A percentile compares a stretch with the other conserved stretches of the same genome.
Evolutionary conservation across 2,888 invertebrate species (phyloP).

Genomic region (Bombylius discolor): DNA sequence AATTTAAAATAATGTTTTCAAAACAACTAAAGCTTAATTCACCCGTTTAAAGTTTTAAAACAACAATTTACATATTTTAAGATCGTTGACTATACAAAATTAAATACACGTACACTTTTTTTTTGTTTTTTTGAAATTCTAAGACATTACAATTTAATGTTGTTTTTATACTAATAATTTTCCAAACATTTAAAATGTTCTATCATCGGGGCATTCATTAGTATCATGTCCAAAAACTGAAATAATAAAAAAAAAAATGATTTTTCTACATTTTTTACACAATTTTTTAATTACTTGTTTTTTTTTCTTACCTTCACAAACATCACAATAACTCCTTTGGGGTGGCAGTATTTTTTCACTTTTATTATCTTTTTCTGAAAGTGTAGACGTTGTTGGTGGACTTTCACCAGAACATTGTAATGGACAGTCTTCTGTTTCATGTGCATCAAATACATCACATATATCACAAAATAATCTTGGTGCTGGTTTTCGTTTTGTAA

Average conservation of each 20-base stretch:
- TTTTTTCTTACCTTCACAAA: conserved; percentile 63
- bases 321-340: conserved; percentile 76
- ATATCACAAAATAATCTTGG: conserved; percentile 93
- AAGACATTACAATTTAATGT: no score
- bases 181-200: conserved; percentile 50
- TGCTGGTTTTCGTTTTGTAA: conserved; percentile 40
- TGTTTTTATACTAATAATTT: neutral
- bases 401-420: conserved; percentile 56
- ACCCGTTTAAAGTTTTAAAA: no score
- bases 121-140: no score
- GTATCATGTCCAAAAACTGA: conserved; percentile 80
- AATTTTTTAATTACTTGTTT: neutral
- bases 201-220: conserved; percentile 73
- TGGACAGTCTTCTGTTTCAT: conserved; percentile 97
- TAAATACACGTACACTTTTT: no score
- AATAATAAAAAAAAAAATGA: neutral
- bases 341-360: conserved; percentile 32
- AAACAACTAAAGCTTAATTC: no score
- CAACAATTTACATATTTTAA: no score
- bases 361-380: neutral
- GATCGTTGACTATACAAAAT: no score
- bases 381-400: conserved; percentile 29
- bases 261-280: neutral
- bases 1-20: no score
- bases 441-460: conserved; percentile 90